Base-by-base conservation (phyloP, 2,797 vertebrate genomes). In the Acanthurus lineatus region DNA sequence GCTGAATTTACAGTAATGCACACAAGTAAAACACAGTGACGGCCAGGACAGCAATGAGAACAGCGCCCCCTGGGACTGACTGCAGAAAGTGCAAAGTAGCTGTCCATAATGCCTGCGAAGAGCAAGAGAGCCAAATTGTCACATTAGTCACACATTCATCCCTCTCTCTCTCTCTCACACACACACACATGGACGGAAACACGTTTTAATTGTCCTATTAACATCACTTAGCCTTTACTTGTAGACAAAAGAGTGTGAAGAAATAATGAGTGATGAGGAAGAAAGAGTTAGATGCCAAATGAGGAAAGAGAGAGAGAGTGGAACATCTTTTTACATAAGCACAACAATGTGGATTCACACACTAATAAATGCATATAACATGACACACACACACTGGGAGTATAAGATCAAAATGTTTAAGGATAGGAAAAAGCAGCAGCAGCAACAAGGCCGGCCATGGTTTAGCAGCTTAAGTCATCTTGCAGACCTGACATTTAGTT, bases 51-150 rank as follows among this genome's bases (percentile, higher is more conserved):
- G 80, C 91, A 73, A 94, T 81, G 81, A 96, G 72, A 85, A 93
- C 66, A 85, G 92, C 90, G 16, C 90, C 88, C 76, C 89, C 88
- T 73, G 88, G 87, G 77, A 88, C 70, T 74, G 93, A 86, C 61
- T 87, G 91, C 54, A 83, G 64, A 76, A 87, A 70, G 72, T 79
- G 76, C 76, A 90, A 86, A 73, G 88, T 60, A 64, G 76, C 70
- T 59, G 79, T 88, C 92, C 91, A 88, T 49, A 89, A 79, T 3
- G 53, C 93, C 95, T 95, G 94, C 45, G 75, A 91, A 94, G 76
- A 91, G 72, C 12, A 73, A 89, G 77, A 90, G 53, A 93, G 56
- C 19, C 72, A 74, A 56, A 80, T 66, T 49, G 49, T 82, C 61
- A 79, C 42, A 28, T 52, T 45, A 53, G 61, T 59, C 62, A 67